Evolutionary conservation across 2,888 invertebrate genomes (phyloP).

Genomic region (Diarsia brunnea): DNA sequence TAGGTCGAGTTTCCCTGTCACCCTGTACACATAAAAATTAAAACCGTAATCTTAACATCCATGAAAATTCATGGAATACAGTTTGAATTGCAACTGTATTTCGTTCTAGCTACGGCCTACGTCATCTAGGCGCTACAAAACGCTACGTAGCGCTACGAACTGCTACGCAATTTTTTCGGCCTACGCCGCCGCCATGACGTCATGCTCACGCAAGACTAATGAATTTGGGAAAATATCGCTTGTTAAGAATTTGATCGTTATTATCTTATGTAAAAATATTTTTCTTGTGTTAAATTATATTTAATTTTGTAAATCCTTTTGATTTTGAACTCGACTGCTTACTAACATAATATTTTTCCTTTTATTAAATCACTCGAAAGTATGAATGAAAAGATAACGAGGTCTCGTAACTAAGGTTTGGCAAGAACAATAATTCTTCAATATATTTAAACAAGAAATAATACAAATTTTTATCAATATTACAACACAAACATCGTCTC

Average conservation of each 20-base stretch:
- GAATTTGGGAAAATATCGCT: conserved; percentile 3
- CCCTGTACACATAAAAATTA: neutral
- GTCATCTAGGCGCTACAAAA: conserved; percentile 37
- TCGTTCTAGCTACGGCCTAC: conserved; percentile 23
- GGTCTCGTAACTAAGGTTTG: conserved; percentile 39
- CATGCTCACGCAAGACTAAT: conserved; percentile 11
- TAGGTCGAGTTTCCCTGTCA: too few relatives aligned
- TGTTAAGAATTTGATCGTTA: neutral
- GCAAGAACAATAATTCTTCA: conserved; percentile 40
- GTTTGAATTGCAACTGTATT: neutral
- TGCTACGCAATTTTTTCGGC: conserved; percentile 41
- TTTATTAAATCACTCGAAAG: neutral
- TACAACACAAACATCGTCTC: conserved; percentile 52
- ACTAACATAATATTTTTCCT: neutral
- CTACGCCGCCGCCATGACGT: conserved; percentile 20
- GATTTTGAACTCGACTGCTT: neutral
- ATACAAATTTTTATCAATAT: conserved; percentile 52
- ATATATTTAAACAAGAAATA: conserved; percentile 35
- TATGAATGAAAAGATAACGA: conserved; percentile 10
- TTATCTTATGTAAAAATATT: neutral
- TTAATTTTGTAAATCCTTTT: neutral
- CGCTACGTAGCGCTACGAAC: conserved; percentile 53
- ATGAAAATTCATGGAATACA: neutral
- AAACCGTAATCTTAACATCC: neutral
- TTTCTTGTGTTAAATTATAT: neutral